Conservation (phyloP, 2,797 vertebrate species). For the Ceryle rudis region DNA sequence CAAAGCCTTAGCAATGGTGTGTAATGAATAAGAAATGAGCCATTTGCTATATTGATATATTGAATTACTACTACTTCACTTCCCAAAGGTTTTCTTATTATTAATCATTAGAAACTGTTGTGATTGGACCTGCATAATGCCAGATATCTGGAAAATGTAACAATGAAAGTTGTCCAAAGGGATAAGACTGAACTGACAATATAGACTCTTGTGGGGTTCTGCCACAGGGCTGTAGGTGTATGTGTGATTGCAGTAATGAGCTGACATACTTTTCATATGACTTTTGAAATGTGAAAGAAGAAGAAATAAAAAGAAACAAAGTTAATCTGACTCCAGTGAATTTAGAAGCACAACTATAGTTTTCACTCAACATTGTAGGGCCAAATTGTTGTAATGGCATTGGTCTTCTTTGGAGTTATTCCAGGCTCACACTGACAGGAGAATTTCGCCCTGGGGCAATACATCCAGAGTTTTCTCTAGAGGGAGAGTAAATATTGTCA, state of each 20-base stretch:
- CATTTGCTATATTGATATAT: background rate
- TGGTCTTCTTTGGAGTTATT: slow-evolving; percentile 18
- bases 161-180: background rate
- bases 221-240: slow-evolving; percentile 2
- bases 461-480: slow-evolving; percentile 24
- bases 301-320: background rate
- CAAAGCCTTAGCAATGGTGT: background rate
- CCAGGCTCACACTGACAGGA: slow-evolving; percentile 20
- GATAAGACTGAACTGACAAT: background rate
- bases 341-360: background rate
- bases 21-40: background rate
- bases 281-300: slow-evolving; percentile 4
- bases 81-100: slow-evolving; percentile 16
- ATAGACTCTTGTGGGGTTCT: background rate
- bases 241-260: background rate
- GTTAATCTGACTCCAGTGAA: background rate
- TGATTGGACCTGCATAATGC: background rate
- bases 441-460: background rate
- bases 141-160: slow-evolving; percentile 50
- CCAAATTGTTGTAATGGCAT: background rate
- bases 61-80: background rate
- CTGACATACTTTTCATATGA: background rate
- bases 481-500: slow-evolving; percentile 58
- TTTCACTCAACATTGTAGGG: background rate
- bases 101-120: slow-evolving; percentile 4